phyloP scores from a whole-genome alignment of 2,113 vertebrate genomes.

The Tautogolabrus adspersus region DNA sequence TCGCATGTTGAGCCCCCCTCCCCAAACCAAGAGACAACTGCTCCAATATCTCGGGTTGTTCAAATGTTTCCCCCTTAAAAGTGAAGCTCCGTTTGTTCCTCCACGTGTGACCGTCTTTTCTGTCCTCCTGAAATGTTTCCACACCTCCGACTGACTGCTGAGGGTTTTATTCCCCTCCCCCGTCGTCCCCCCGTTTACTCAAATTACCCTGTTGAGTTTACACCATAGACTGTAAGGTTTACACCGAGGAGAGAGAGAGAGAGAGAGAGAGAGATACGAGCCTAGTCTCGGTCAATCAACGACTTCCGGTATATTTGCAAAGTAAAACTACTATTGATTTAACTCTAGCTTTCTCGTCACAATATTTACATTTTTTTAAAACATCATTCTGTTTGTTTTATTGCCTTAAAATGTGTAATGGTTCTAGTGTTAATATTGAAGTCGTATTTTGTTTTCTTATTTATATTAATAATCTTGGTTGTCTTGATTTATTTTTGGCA shows the following conservation, averaged over 20 bases:
- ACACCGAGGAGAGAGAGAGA: not conserved
- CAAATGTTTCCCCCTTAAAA: not conserved
- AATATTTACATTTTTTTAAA: too few species aligned
- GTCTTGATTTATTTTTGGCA: too few species aligned
- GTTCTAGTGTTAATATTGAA: too few species aligned
- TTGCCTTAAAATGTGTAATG: too few species aligned
- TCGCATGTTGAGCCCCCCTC: not conserved
- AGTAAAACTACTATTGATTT: slow-evolving; percentile 14
- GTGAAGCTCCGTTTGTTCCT: slow-evolving; percentile 13
- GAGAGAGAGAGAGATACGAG: not conserved
- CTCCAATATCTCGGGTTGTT: not conserved
- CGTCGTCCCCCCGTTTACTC: slow-evolving; percentile 44
- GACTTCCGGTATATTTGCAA: slow-evolving; percentile 35
- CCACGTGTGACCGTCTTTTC: slow-evolving; percentile 65
- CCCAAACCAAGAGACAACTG: not conserved
- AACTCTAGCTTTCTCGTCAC: not conserved
- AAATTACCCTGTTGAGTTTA: slow-evolving; percentile 46
- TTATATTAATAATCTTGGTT: too few species aligned
- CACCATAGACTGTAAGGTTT: too few species aligned
- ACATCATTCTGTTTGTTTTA: too few species aligned
- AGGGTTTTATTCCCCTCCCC: slow-evolving; percentile 38
- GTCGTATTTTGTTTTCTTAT: too few species aligned
- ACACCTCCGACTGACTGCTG: slow-evolving; percentile 50
- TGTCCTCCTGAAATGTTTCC: slow-evolving; percentile 18
- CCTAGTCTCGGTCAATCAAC: not conserved